Conservation (phyloP, 2,888 invertebrate species). For the Eurytoma californica region DNA sequence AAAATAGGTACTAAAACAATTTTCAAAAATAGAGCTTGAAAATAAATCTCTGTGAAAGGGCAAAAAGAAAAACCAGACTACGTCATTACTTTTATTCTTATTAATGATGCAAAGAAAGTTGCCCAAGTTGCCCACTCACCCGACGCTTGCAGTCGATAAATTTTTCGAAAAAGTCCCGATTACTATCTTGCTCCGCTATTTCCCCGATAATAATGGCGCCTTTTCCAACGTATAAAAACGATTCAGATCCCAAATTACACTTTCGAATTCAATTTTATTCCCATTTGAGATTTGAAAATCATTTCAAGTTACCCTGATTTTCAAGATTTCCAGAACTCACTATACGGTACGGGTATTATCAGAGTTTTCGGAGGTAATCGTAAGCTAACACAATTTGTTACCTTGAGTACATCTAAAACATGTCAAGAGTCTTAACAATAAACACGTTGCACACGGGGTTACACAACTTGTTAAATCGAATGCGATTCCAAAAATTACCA, state of each 20-base stretch:
- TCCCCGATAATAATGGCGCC: background rate
- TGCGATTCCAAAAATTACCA: background rate
- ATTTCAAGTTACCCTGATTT: background rate
- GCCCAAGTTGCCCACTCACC: background rate
- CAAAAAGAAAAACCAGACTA: background rate
- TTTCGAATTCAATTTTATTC: background rate
- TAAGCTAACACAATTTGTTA: too few relatives aligned
- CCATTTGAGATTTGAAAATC: background rate
- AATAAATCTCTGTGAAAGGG: background rate
- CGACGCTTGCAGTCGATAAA: background rate
- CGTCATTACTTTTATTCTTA: conserved; percentile 6
- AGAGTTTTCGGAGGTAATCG: too few relatives aligned
- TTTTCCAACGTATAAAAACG: background rate
- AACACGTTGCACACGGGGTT: too few relatives aligned
- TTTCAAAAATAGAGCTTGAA: background rate
- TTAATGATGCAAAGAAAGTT: conserved; percentile 10
- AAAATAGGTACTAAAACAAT: background rate
- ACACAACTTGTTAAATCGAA: background rate
- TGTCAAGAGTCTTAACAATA: too few relatives aligned
- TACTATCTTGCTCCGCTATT: background rate
- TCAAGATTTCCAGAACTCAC: background rate
- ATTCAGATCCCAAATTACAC: background rate
- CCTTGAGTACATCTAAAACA: too few relatives aligned
- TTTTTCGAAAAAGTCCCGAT: conserved; percentile 4
- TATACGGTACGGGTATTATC: background rate